Evolutionary conservation across 2,797 vertebrate genomes (phyloP), one percentile per base, ranked within the genome.

Genomic region (Thamnophis elegans): DNA sequence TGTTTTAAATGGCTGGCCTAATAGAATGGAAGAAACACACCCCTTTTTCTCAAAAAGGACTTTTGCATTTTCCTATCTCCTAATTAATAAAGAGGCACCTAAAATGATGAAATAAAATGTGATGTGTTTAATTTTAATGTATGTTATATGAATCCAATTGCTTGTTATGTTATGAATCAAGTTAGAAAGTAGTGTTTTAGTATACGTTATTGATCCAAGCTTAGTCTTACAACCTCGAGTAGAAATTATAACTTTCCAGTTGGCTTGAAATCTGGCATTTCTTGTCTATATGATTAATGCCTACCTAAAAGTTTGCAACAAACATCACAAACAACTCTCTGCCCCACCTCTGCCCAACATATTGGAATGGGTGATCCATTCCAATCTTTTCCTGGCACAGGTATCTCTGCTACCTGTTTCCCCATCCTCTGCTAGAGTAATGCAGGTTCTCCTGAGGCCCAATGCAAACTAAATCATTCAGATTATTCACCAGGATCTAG

Each of bases 401-500:
- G 18, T 86, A 91, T 93, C 93, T 68, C 91, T 92, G 89, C 89
- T 56, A 28, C 18, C 47, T 54, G 9, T n/a, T n/a, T 14, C 54
- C 92, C 93, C 87, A 91, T 91, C 90, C 73, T 91, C 94, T 92
- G 95, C 96, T 95, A 95, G 95, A 96, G 96, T 94, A 95, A 93
- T 78, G 86, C 36, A 94, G 92, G 90, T 94, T 89, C 94, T 91
- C 92, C 95, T 95, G 95, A 62, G 36, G 28, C 36, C 20, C 62
- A 82, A 25, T 47, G 59, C 59, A 51, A 28, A n/a, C 91, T 42
- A 59, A 1, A 58, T 90, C 20, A 12, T 32, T 14, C 51, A 55
- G 73, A 62, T 89, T 85, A 86, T 6, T 78, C 87, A 13, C 87
- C 12, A 51, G 1, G 5, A 91, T 16, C 36, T 25, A 82, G 85